phyloP scores from a whole-genome alignment of 2,113 vertebrate genomes.

The Oriolus oriolus region DNA sequence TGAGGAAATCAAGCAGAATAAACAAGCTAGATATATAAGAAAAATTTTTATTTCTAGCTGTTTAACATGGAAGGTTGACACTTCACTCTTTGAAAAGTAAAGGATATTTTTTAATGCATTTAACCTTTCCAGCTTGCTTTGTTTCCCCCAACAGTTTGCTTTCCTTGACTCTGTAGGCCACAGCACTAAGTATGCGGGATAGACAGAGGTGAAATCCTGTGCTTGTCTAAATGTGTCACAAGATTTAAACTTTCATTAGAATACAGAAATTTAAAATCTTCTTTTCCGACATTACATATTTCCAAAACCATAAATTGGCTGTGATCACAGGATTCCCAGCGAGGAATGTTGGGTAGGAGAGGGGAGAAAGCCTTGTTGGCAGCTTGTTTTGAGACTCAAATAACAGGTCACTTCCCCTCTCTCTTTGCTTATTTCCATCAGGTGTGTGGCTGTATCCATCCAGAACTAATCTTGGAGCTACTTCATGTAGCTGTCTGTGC shows the following conservation, averaged over 20 bases:
- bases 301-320: neutral
- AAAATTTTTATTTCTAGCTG: neutral
- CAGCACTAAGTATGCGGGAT: neutral
- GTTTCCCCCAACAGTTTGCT: neutral
- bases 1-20: neutral
- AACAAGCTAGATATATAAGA: neutral
- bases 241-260: neutral
- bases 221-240: neutral
- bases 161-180: neutral
- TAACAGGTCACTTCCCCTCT: neutral
- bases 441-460: neutral
- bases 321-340: neutral
- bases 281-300: neutral
- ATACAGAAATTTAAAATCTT: neutral
- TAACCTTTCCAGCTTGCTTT: neutral
- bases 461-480: neutral
- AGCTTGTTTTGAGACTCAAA: neutral
- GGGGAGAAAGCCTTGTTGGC: neutral
- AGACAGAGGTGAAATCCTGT: neutral
- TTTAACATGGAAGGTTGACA: neutral
- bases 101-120: neutral
- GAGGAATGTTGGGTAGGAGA: fast-evolving
- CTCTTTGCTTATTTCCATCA: neutral
- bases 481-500: neutral
- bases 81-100: neutral